Evolutionary conservation across 2,797 vertebrate genomes (phyloP).

Genomic region (Falco biarmicus): DNA sequence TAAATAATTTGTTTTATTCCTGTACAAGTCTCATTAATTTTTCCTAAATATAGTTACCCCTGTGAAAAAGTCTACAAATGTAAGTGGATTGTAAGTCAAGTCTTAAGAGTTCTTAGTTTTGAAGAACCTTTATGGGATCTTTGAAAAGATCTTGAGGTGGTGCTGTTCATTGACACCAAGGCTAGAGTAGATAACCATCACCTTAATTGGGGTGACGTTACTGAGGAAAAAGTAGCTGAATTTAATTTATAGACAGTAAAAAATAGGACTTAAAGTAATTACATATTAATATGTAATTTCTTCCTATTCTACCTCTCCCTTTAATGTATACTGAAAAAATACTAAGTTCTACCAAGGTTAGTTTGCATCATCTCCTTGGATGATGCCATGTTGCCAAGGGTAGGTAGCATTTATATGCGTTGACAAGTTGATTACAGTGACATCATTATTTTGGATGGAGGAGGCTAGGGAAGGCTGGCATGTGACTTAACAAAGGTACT

Average conservation of each 20-base stretch:
- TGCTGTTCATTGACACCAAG: not conserved
- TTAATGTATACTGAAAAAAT: not conserved
- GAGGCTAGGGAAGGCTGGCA: not conserved
- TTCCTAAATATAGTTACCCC: not conserved
- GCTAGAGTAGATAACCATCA: not conserved
- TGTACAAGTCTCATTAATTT: not conserved
- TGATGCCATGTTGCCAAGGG: not conserved
- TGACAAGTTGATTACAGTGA: not conserved
- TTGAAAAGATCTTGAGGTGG: not conserved
- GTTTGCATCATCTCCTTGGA: not conserved
- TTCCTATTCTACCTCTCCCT: not conserved
- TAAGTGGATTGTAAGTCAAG: not conserved
- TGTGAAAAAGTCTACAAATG: not conserved
- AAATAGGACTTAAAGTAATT: not conserved
- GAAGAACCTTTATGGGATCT: not conserved
- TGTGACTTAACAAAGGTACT: not conserved
- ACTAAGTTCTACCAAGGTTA: not conserved
- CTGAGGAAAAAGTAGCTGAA: not conserved
- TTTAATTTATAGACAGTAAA: not conserved
- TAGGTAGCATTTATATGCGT: not conserved
- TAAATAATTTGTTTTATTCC: not conserved
- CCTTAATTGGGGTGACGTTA: not conserved
- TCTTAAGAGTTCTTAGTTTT: not conserved
- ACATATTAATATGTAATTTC: not conserved
- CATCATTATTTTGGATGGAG: not conserved